Percentiles rank a stretch among this genome's conserved stretches.
phyloP scores from a whole-genome alignment of 2,797 vertebrate species.

The Manis pentadactyla region DNA sequence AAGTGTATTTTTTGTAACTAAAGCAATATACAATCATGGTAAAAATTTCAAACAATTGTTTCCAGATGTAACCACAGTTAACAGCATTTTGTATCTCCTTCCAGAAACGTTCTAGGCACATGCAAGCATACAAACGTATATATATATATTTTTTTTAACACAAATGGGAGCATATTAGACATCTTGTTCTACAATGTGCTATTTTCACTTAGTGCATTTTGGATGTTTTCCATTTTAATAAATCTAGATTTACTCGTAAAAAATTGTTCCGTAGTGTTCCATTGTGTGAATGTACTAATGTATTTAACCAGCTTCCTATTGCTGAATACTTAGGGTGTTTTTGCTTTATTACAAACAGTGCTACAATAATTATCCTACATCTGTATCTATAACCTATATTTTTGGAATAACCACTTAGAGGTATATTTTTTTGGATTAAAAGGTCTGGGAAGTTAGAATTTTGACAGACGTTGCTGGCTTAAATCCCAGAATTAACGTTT shows the following conservation, averaged over 20 bases:
- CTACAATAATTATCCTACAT: not conserved
- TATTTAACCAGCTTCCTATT: not conserved
- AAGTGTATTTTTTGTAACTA: constrained; percentile 59
- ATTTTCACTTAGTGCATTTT: constrained; percentile 60
- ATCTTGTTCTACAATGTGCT: constrained; percentile 58
- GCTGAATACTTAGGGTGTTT: constrained; percentile 5
- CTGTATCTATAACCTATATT: not conserved
- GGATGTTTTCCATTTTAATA: constrained; percentile 40
- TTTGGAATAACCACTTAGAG: not conserved
- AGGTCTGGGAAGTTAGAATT: not conserved
- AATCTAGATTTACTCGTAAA: constrained; percentile 52
- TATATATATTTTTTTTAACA: not conserved
- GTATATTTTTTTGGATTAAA: not conserved
- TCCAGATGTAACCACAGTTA: constrained; percentile 61
- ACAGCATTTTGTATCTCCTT: constrained; percentile 55
- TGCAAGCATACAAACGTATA: not conserved
- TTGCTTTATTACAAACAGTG: constrained; percentile 37
- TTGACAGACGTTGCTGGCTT: not conserved
- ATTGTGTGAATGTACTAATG: not conserved
- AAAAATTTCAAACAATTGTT: constrained; percentile 67
- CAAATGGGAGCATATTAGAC: not conserved
- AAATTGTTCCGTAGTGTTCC: not conserved
- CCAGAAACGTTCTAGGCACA: constrained; percentile 43
- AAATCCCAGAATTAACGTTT: not conserved
- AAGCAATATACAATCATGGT: constrained; percentile 66